These are phyloP conservation scores for Seladonia tumulorum DNA, from an alignment of 2,888 invertebrate genomes.

Conservation along the genomic window DNA sequence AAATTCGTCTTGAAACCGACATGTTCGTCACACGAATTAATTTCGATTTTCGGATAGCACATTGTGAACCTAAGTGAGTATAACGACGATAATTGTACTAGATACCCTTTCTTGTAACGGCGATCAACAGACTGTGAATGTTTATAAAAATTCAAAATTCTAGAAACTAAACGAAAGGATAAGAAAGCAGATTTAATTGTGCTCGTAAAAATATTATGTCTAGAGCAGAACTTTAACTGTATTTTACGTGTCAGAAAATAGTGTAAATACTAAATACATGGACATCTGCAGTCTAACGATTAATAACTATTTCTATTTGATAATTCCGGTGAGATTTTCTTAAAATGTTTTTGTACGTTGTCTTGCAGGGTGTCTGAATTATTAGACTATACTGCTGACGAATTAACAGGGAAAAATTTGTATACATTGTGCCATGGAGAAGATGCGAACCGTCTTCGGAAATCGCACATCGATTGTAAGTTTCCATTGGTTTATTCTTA, in stretches of 20 bases:
- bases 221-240: background rate
- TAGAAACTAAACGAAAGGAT: background rate
- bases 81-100: background rate
- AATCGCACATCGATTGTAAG: conserved; percentile 98
- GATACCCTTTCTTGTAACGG: background rate
- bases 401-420: conserved; percentile 96
- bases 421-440: conserved; percentile 98
- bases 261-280: background rate
- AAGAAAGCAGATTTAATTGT: background rate
- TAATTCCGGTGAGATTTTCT: conserved; percentile 42
- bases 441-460: conserved; percentile 96
- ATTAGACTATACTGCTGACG: conserved; percentile 96
- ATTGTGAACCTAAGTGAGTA: conserved; percentile 97
- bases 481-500: conserved; percentile 75
- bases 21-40: conserved; percentile 98
- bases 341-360: background rate
- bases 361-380: conserved; percentile 93
- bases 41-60: conserved; percentile 98
- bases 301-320: conserved; percentile 16
- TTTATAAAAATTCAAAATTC: background rate
- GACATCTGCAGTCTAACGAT: background rate
- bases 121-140: background rate
- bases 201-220: background rate
- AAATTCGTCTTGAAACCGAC: conserved; percentile 96
- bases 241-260: background rate